Percentiles rank a stretch among this genome's conserved stretches.
Evolutionary conservation across 2,888 invertebrate genomes (phyloP).

Genomic region (Flexamia atlantica): DNA sequence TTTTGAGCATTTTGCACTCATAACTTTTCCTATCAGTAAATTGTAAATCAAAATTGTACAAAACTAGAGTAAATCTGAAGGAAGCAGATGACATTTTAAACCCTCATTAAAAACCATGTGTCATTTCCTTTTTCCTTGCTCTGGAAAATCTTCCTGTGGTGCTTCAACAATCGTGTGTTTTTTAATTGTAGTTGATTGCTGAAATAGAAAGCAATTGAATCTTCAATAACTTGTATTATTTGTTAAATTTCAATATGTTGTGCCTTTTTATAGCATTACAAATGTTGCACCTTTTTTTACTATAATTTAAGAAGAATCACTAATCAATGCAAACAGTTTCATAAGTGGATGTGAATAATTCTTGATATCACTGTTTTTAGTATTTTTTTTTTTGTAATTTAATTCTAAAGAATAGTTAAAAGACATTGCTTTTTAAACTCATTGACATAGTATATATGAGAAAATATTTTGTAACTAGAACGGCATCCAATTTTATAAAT

Average conservation of each 20-base stretch:
- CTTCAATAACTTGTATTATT: not conserved
- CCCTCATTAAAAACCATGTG: not conserved
- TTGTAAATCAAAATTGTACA: not conserved
- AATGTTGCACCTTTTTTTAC: not conserved
- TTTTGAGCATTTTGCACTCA: not conserved
- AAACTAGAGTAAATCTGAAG: not conserved
- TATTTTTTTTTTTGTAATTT: not conserved
- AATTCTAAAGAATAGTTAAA: conserved; percentile 32
- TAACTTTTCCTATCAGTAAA: not conserved
- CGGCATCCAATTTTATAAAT: not conserved
- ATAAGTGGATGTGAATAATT: not conserved
- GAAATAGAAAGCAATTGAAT: not conserved
- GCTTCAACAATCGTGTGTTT: not conserved
- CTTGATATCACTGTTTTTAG: not conserved
- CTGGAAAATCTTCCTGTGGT: not conserved
- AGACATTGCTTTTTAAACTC: conserved; percentile 13
- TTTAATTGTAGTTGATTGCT: not conserved
- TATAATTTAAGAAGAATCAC: too few relatives aligned
- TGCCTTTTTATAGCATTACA: not conserved
- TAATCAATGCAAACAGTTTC: too few relatives aligned
- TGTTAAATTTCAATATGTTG: not conserved
- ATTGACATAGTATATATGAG: not conserved
- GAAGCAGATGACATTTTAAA: not conserved
- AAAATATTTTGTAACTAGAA: conserved; percentile 38
- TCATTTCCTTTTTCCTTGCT: not conserved